Evolutionary conservation across 2,888 invertebrate species (phyloP), one percentile per base, ranked within the genome.

Genomic region (Neoascia interrupta): DNA sequence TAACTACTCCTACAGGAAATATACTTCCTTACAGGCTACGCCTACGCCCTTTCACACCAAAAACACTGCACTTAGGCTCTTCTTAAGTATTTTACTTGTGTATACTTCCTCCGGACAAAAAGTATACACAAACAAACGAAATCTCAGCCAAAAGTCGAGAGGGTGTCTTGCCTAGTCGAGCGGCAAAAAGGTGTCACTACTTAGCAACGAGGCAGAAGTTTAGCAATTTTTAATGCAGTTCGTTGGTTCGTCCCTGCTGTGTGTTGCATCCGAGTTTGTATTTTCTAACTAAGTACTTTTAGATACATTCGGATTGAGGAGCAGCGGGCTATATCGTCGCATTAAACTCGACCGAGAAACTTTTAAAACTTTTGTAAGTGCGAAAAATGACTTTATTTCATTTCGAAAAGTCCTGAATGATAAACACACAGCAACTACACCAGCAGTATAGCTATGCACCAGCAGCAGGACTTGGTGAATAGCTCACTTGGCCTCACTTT

Each of bases 151-250:
- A 54, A 64, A 47, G 58, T 39, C 26, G 34, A 16, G n/a, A n/a
- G n/a, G n/a, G n/a, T n/a, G n/a, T n/a, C n/a, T n/a, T 61, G 60
- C 66, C 60, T 66, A 66, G 72, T 72, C 45, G 61, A 66, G 79
- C 66, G 54, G 28, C 19, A 43, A 79, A 79, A 79, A 76, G 70
- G 76, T 79, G 64, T 72, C 72, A 61, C 79, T 60, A 79, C 64
- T 72, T 66, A 79, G 72, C 60, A 36, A n/a, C n/a, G 28, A 66
- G 72, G 66, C 72, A 56, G 61, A 79, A 79, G 79, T 79, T 79
- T 41, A 73, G 36, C 26, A 37, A 60, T 66, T 54, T 66, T 74
- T 61, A 68, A 68, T 74, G 74, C 68, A 74, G 36, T 56, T 75
- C 36, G 36, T 16, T 76, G 63, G 39, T 28, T 60, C 11, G 8